Base-by-base conservation (phyloP, 2,888 invertebrate genomes). In the Allolobophora icterica region DNA sequence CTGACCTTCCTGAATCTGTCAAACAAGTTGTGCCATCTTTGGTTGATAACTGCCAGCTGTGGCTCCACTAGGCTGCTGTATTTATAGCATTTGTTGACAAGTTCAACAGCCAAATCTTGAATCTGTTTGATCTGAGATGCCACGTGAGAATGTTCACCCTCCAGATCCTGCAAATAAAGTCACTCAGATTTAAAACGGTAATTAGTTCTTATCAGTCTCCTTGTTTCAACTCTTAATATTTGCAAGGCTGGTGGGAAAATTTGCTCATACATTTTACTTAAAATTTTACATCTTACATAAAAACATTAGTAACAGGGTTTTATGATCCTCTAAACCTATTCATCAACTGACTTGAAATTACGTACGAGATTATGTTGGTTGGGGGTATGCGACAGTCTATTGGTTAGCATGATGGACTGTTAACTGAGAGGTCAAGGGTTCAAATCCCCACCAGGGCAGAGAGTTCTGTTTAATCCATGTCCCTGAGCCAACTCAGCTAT, bases 111-210 rank as follows among this genome's bases (percentile, higher is more conserved):
- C 35, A 94, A 93, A 92, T 95, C 95, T n/a, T 95, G 93, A 8
- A 95, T 94, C 83, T 94, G 94, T 90, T 95, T 95, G 42, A 95
- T 94, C 91, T 94, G 96, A 94, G 94, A 96, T 95, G 93, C 93
- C 92, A 94, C 92, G 90, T 95, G 95, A 92, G 93, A 93, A 92
- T 94, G 93, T 91, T 95, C 95, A 91, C 93, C 91, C 92, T 94
- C 94, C 84, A 95, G 92, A 34, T 92, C 93, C 94, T 94, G 93
- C 19, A 92, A 92, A n/a, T 71, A n/a, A 71, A 71, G n/a, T 30
- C 71, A 30, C 11, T 71, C 30, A 71, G 71, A 71, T 5, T 71
- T 71, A 8, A n/a, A n/a, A 30, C 30, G 13, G 71, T n/a, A 6
- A n/a, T 71, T n/a, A 30, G 13, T 71, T n/a, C 71, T 71, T 11